Evolutionary conservation across 2,888 invertebrate genomes (phyloP).

Genomic region (Drosophila lutescens): DNA sequence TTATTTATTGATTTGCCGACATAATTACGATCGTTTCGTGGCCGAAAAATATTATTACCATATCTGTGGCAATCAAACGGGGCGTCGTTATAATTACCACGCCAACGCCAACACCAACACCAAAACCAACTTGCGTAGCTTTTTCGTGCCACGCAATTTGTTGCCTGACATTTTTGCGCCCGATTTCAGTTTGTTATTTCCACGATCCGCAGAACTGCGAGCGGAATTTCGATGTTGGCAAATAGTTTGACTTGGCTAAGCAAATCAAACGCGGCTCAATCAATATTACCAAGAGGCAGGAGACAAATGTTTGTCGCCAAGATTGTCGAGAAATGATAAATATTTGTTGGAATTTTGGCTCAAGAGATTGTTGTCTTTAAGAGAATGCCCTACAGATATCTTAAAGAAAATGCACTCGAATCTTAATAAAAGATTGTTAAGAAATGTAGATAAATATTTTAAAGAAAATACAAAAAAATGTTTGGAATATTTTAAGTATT

Average conservation of each 20-base stretch:
- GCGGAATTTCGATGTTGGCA: conserved; percentile 69
- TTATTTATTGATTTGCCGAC: conserved; percentile 72
- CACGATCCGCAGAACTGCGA: conserved; percentile 57
- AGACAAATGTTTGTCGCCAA: conserved; percentile 32
- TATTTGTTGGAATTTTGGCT: conserved; percentile 14
- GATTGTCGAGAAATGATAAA: conserved; percentile 22
- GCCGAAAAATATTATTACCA: conserved; percentile 61
- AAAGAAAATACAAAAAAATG: too few species aligned
- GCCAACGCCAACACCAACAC: conserved; percentile 38
- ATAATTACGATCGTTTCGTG: conserved; percentile 57
- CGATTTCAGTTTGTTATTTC: conserved; percentile 38
- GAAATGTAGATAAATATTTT: too few species aligned
- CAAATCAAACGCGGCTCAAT: conserved; percentile 66
- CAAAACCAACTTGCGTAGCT: conserved; percentile 35
- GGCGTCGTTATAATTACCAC: conserved; percentile 66
- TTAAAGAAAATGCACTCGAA: background rate
- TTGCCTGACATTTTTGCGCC: conserved; percentile 55
- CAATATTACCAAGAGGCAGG: conserved; percentile 49
- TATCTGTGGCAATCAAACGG: conserved; percentile 63
- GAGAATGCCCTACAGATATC: conserved; percentile 11
- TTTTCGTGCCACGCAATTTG: conserved; percentile 59
- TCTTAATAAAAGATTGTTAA: too few species aligned
- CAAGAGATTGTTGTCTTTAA: conserved; percentile 3
- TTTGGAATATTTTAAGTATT: too few species aligned
- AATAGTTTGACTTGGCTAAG: conserved; percentile 50